Evolutionary conservation across 2,888 invertebrate genomes (phyloP).

Genomic region (Drosophila dives): DNA sequence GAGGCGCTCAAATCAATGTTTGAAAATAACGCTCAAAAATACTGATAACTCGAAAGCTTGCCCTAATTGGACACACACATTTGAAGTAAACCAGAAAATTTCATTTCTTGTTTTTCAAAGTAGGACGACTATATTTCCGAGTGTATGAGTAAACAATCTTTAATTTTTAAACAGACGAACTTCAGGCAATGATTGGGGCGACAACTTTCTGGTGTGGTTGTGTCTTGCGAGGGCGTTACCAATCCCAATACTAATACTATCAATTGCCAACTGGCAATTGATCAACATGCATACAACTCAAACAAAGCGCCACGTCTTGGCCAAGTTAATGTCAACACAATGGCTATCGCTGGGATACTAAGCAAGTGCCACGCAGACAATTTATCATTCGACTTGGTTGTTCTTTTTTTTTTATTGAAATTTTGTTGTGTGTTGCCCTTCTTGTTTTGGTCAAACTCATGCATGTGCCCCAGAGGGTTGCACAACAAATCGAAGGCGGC

Average conservation of each 20-base stretch:
- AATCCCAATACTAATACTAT: constrained; percentile 60
- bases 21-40: too few species aligned
- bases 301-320: constrained; percentile 53
- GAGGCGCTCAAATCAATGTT: constrained; percentile 54
- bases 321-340: constrained; percentile 67
- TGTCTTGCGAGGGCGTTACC: constrained; percentile 61
- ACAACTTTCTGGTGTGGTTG: constrained; percentile 38
- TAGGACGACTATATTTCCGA: not conserved
- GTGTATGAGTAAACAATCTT: constrained; percentile 39
- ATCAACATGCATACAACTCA: constrained; percentile 66
- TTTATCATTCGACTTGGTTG: constrained; percentile 43
- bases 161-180: constrained; percentile 52
- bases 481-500: constrained; percentile 54
- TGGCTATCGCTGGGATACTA: constrained; percentile 41
- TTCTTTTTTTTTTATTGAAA: constrained; percentile 36
- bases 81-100: too few species aligned
- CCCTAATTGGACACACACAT: too few species aligned
- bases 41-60: too few species aligned
- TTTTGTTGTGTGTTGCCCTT: constrained; percentile 54
- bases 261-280: constrained; percentile 58
- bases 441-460: constrained; percentile 54
- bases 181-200: constrained; percentile 59
- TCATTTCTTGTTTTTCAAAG: too few species aligned
- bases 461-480: constrained; percentile 20
- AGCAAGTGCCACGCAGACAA: constrained; percentile 57